Base-by-base conservation (phyloP, 2,797 vertebrate genomes). In the Lacerta bilineata region DNA sequence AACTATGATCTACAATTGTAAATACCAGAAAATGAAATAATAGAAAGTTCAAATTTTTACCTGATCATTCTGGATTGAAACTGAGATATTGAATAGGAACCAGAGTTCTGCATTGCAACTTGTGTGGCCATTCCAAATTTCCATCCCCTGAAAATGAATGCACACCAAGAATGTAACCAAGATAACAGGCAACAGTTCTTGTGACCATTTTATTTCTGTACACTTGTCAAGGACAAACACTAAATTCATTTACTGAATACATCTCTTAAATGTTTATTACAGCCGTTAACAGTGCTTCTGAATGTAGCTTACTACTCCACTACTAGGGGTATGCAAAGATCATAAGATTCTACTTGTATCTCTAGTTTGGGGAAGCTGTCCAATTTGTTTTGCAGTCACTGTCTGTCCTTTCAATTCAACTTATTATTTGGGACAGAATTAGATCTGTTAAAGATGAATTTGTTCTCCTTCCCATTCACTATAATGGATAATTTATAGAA, bases 111-210 rank as follows among this genome's bases (percentile, higher is more conserved):
- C 98, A 99, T 97, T 76, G 99, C 99, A 95, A 99, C 99, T 95
- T 99, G 99, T 0, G 98, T 99, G 46, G 99, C 98, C 99, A 99
- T 99, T 10, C 98, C 98, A 97, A 99, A 99, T 94, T 98, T 99
- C 99, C 99, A 99, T 7, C 99, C 99, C 95, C 99, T 99, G 95
- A 89, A 96, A 95, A 90, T 71, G 0, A 88, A 93, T 88, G 39
- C 25, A 2, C 43, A 15, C 13, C 7, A 64, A 23, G 61, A 85
- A 85, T 64, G 25, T 68, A 75, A 85, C 10, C 18, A 81, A 39
- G 25, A 76, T 55, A 68, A 85, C 29, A 68, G 9, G 25, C 23
- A 29, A 77, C 25, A 20, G 33, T 71, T 80, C 17, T 41, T 5
- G 10, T 59, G 8, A 10, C 25, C 5, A 59, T 50, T 78, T 82